Conservation (phyloP, 2,113 vertebrate species). For the Himantopus leucocephalus region DNA sequence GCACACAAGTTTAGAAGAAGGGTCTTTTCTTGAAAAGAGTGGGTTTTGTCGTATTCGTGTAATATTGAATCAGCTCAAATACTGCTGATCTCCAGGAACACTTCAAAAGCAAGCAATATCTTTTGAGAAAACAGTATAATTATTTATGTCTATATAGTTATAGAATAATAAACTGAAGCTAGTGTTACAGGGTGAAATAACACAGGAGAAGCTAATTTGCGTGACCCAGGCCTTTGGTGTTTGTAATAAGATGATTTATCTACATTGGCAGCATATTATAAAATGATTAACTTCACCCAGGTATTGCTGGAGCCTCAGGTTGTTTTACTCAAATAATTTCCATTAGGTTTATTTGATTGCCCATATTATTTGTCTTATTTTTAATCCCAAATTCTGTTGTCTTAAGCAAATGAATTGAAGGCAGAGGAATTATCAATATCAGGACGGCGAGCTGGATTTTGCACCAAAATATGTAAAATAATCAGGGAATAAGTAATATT, state of each 20-base stretch:
- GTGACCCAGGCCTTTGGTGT: neutral
- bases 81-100: neutral
- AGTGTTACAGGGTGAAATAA: neutral
- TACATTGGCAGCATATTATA: neutral
- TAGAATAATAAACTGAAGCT: neutral
- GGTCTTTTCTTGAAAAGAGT: neutral
- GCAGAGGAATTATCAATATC: neutral
- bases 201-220: neutral
- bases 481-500: neutral
- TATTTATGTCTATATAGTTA: neutral
- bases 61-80: neutral
- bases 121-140: neutral
- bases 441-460: conserved; percentile 16
- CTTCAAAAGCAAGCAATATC: neutral
- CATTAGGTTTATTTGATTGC: neutral
- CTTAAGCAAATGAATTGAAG: conserved; percentile 23
- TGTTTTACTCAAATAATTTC: neutral
- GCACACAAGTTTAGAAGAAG: neutral
- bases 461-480: neutral
- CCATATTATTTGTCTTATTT: conserved; percentile 1
- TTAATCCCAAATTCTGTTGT: conserved; percentile 37
- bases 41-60: neutral
- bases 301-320: neutral
- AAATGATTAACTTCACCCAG: neutral
- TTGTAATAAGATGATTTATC: neutral